A percentile compares a stretch with the other conserved stretches of the same genome.
Evolutionary conservation across 2,888 invertebrate species (phyloP).

Genomic region (Polietes domitor): DNA sequence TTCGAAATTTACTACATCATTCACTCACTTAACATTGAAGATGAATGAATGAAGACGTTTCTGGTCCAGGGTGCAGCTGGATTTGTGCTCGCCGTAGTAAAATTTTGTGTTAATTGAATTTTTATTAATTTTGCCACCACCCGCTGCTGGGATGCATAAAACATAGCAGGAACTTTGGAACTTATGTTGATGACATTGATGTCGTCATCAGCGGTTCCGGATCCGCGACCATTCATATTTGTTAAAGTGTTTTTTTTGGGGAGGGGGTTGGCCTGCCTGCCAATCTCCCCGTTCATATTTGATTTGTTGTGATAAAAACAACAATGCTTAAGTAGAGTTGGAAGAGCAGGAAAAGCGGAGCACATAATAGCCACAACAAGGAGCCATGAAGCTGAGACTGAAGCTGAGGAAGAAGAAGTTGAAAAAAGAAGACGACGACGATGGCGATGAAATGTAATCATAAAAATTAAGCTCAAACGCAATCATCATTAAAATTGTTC

Average conservation of each 20-base stretch:
- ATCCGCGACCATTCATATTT: constrained; percentile 11
- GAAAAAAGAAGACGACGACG: constrained; percentile 14
- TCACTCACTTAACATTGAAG: not conserved
- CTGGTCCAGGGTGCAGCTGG: not conserved
- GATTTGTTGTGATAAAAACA: constrained; percentile 36
- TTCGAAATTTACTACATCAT: not conserved
- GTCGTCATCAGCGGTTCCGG: not conserved
- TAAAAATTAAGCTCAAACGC: constrained; percentile 68
- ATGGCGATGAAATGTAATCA: constrained; percentile 46
- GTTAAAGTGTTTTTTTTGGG: constrained; percentile 51
- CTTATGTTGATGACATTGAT: not conserved
- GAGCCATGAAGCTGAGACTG: not conserved
- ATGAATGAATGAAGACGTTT: not conserved
- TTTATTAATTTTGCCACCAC: constrained; percentile 33
- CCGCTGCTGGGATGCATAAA: not conserved
- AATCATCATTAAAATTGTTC: constrained; percentile 68
- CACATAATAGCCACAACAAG: not conserved
- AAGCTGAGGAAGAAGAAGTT: not conserved
- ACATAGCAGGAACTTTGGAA: constrained; percentile 16
- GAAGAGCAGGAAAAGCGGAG: constrained; percentile 31
- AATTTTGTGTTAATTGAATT: constrained; percentile 27
- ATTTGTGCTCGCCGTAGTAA: not conserved
- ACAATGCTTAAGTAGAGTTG: constrained; percentile 15
- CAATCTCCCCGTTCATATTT: constrained; percentile 15
- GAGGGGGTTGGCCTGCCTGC: constrained; percentile 29